phyloP scores from a whole-genome alignment of 2,113 vertebrate genomes.

The Phrynosoma platyrhinos region DNA sequence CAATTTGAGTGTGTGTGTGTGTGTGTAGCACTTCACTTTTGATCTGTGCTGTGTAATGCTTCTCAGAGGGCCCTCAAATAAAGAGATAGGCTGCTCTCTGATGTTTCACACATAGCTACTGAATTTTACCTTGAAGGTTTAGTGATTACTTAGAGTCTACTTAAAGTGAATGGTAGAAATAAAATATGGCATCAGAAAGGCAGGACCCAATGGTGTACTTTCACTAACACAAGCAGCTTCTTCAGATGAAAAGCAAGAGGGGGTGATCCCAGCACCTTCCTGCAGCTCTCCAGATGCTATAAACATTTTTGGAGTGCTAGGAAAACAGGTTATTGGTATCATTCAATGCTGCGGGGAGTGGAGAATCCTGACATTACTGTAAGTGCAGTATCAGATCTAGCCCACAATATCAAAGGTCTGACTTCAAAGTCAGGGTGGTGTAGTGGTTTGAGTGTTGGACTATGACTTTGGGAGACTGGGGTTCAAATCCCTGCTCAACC shows the following conservation, averaged over 20 bases:
- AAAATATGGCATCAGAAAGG: neutral
- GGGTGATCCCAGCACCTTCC: neutral
- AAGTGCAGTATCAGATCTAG: neutral
- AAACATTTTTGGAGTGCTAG: neutral
- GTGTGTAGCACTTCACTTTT: neutral
- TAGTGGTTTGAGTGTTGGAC: no score
- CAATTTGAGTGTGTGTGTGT: neutral
- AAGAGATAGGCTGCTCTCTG: neutral
- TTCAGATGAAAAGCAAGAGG: neutral
- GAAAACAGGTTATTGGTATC: no score
- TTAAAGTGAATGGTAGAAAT: neutral
- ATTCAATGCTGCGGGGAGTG: no score
- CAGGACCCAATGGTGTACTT: neutral
- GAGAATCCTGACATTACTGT: no score
- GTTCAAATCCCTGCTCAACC: no score
- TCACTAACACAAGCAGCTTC: neutral
- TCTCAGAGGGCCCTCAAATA: neutral
- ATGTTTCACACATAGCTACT: neutral
- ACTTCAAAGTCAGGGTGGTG: neutral
- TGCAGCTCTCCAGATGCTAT: neutral
- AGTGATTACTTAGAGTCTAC: neutral
- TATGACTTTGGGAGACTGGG: no score
- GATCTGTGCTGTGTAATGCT: neutral
- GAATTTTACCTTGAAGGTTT: neutral
- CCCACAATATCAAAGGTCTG: neutral